Evolutionary conservation across 1,140 invertebrate genomes (phyloP), one percentile per base, ranked within the genome.

Genomic region (Ooceraea biroi): DNA sequence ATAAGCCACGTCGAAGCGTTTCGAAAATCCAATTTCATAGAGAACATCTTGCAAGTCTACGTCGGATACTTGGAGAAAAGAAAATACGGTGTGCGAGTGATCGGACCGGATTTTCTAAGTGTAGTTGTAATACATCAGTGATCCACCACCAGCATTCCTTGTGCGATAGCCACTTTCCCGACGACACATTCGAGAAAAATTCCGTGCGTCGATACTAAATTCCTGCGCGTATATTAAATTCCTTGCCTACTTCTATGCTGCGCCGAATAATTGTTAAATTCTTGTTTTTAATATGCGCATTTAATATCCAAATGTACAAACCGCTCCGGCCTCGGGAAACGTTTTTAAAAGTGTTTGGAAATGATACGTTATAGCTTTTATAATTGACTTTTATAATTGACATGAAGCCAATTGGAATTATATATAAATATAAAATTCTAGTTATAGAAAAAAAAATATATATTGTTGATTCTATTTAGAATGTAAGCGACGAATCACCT

Each of bases 1-100:
- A 80, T 65, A 57, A 80, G 65, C 50, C 50, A 69, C 36, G 36
- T 69, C 65, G 50, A 69, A 27, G 65, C 65, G 22, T 80, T 80
- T 71, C 76, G 65, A 50, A 80, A 71, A 80, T 80, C 50, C 76
- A 80, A 80, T 71, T 80, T 80, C 76, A 69, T 57, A 69, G 65
- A 22, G 65, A 58, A 71, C 17, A 22, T 69, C 63, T 19, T 19
- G 44, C 36, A 44, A 19, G 46, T 27, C 48, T 30, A 46, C 36
- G 76, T 66, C 46, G 11, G 36, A 65, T 30, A 80, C 76, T 27
- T 12, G 65, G 66, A 36, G 50, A 55, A 25, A 41, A 4, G 76
- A 80, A 57, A 80, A 80, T 69, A 80, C 65, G 57, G 69, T 14
- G 65, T 57, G 22, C 61, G 7, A 60, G 50, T 30, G 22, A 17